Conservation (phyloP, 2,113 vertebrate genomes). For the Gasterosteus nipponicus region DNA sequence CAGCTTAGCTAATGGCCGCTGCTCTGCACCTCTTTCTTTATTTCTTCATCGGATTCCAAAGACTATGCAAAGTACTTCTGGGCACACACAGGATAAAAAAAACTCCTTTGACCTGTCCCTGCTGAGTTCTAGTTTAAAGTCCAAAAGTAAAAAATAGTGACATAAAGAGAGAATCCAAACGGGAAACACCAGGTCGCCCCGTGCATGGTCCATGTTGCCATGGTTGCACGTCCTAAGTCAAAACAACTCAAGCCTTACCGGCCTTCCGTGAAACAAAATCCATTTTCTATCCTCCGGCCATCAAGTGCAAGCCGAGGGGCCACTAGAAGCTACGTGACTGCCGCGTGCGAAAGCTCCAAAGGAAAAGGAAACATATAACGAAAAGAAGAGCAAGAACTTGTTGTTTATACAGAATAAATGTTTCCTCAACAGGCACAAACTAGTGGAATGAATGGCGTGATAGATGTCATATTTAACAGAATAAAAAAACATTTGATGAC, state of each 20-base stretch:
- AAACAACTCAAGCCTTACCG: conserved; percentile 43
- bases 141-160: conserved; percentile 9
- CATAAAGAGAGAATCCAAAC: conserved; percentile 28
- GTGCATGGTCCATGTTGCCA: conserved; percentile 46
- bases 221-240: conserved; percentile 51
- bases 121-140: not conserved
- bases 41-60: conserved; percentile 3
- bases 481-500: not conserved
- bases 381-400: conserved; percentile 9
- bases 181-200: conserved; percentile 23
- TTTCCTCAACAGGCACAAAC: not conserved
- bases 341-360: conserved; percentile 29
- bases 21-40: not conserved
- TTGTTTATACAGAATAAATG: not conserved
- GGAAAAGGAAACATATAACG: conserved; percentile 20
- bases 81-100: not conserved
- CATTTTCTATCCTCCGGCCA: conserved; percentile 63
- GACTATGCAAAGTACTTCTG: not conserved
- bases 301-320: conserved; percentile 44
- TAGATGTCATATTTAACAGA: not conserved
- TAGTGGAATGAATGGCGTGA: not conserved
- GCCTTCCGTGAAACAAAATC: conserved; percentile 64
- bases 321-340: conserved; percentile 31
- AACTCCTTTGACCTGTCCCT: not conserved
- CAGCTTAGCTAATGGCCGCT: not conserved